Base-by-base conservation (phyloP, 2,113 vertebrate genomes). In the Hemibagrus wyckioides region DNA sequence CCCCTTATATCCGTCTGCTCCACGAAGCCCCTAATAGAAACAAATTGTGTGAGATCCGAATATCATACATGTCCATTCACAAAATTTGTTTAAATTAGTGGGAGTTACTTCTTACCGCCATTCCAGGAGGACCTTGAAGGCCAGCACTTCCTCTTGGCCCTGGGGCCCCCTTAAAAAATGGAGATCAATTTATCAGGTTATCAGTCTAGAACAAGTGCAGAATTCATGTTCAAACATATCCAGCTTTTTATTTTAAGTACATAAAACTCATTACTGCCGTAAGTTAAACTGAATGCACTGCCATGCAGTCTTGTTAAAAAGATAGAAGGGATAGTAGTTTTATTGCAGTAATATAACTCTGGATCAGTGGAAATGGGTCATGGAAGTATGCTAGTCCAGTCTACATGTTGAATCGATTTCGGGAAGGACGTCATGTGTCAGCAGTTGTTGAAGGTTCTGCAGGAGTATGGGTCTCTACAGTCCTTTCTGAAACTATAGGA, bases 1-100 rank as follows among this genome's bases (percentile, higher is more conserved):
- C 90, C 98, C 98, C 92, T 97, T 97, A 91, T 95, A 92, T 67
- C 98, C 98, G 71, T 93, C 93, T 36, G 94, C 89, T 33, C 98
- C 98, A 91, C 92, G 96, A 56, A 91, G 91, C 82, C 98, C 98
- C 98, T 90, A 90, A 6, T 82, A 19, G 33, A 90, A 65, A 83
- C 67, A 59, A 85, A 82, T 86, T n/a, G 44, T 10, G 17, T 75
- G 3, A 86, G 14, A 79, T 80, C 28, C 28, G 57, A 54, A 30
- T 63, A 28, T 3, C 2, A 2, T 63, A 25, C 52, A 1, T 30
- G 11, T 36, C 65, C 50, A 33, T 48, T 33, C 76, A 25, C 39
- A 85, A 21, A 30, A 15, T 89, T 19, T 50, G 19, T 56, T 85
- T 57, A 57, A 10, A 14, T 25, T 77, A 41, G 36, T n/a, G 48